Base-by-base conservation (phyloP, 2,113 vertebrate genomes). In the Eretmochelys imbricata region DNA sequence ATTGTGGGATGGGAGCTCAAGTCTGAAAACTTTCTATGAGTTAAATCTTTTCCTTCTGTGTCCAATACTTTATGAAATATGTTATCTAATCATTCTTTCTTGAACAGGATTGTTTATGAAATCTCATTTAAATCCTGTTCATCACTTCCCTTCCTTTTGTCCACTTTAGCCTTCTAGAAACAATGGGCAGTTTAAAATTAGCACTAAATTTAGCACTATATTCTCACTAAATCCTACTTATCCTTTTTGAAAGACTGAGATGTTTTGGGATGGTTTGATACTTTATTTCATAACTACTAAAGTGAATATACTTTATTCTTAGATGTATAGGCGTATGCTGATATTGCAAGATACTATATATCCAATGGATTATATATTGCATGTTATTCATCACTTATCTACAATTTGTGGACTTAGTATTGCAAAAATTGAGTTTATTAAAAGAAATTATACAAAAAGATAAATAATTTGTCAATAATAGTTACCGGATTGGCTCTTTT, bases 401-500 rank as follows among this genome's bases (percentile, higher is more conserved):
- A 25, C 12, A 78, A 48, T 78, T 48, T 78, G 42, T 78, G 46
- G 42, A 78, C 6, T 48, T 48, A 48, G 11, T 46, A 48, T 29
- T 78, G 42, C 17, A 78, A 78, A 78, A 46, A 48, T 27, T 25
- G 42, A 48, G 7, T 6, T 14, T 78, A 46, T 78, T 76, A 48
- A 78, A 76, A 78, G 38, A 48, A 92, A 55, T 94, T 80, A 85
- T 80, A 93, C 65, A 86, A 31, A 91, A 38, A 88, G 57, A 55
- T 3, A 87, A 79, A 95, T 20, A 91, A 85, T 76, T 13, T 80
- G n/a, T 72, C 81, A 51, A 95, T 83, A 86, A 62, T 87, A 95
- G 55, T 97, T 98, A 99, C 99, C 97, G 98, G 97, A 99, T 99
- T 83, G 99, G 99, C 91, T 99, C 99, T 92, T 99, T 96, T 92